A percentile compares a stretch with the other conserved stretches of the same genome.
phyloP scores from a whole-genome alignment of 1,140 invertebrate species.

The Trichonephila clavata region DNA sequence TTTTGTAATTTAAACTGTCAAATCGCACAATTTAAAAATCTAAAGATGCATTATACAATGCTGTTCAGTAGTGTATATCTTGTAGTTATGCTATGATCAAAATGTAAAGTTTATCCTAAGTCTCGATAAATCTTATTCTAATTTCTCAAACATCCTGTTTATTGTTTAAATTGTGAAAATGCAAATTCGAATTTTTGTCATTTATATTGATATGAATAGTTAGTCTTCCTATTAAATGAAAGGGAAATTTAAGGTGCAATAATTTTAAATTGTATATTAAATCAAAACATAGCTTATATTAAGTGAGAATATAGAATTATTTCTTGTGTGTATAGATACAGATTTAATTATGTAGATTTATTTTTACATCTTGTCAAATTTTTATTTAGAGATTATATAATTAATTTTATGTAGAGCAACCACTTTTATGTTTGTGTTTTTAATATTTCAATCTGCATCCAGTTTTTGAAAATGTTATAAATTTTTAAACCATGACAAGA shows the following conservation, averaged over 20 bases:
- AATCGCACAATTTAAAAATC: constrained; percentile 73
- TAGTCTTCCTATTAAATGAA: constrained; percentile 50
- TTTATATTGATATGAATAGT: constrained; percentile 25
- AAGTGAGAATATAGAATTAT: constrained; percentile 43
- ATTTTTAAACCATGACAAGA: constrained; percentile 31
- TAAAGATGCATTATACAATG: constrained; percentile 20
- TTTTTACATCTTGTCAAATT: not conserved
- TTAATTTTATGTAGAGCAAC: constrained; percentile 32
- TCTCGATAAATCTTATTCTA: constrained; percentile 19
- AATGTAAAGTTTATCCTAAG: not conserved
- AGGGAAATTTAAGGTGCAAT: constrained; percentile 29
- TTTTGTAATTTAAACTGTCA: constrained; percentile 73
- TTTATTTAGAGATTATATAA: constrained; percentile 44
- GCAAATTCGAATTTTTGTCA: not conserved
- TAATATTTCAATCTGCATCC: not conserved
- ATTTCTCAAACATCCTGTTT: not conserved
- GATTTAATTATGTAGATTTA: constrained; percentile 33
- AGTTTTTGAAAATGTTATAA: not conserved
- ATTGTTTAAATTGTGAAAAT: not conserved
- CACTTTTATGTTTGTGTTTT: not conserved
- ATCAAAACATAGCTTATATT: not conserved
- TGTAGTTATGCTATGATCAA: constrained; percentile 38
- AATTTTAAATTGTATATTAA: not conserved
- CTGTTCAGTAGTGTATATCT: constrained; percentile 6
- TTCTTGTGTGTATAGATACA: constrained; percentile 18